These are phyloP conservation scores for Neosilurus hyrtlii DNA, from an alignment of 2,797 vertebrate genomes.

Conservation along the genomic window DNA sequence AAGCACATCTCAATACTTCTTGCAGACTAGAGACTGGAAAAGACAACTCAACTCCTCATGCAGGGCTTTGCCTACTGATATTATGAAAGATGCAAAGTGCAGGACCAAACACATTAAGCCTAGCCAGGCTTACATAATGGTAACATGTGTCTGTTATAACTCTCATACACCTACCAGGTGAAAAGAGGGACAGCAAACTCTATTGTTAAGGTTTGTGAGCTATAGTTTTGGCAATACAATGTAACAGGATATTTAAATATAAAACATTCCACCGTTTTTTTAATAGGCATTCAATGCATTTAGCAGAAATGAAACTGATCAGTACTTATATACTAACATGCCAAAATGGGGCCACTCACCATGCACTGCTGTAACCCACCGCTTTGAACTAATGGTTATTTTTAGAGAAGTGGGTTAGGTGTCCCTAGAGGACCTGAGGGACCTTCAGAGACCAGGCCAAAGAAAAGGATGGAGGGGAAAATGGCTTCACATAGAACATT, in stretches of 20 bases:
- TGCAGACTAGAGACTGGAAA: conserved; percentile 4
- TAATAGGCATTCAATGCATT: conserved; percentile 39
- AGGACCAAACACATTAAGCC: conserved; percentile 17
- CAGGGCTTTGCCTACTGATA: conserved; percentile 14
- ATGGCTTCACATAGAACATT: conserved; percentile 38
- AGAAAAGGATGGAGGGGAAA: conserved; percentile 40
- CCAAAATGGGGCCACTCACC: conserved; percentile 43
- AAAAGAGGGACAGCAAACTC: conserved; percentile 26
- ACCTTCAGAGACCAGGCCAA: conserved; percentile 55
- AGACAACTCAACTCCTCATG: conserved; percentile 3
- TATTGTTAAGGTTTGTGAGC: conserved; percentile 18
- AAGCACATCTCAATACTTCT: neutral
- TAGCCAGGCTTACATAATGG: conserved; percentile 6
- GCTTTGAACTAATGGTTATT: conserved; percentile 49
- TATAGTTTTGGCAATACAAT: conserved; percentile 29
- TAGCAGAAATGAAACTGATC: conserved; percentile 42
- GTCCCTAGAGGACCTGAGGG: conserved; percentile 53
- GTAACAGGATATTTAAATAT: conserved; percentile 43
- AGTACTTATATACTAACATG: conserved; percentile 40
- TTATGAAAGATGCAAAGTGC: conserved; percentile 31
- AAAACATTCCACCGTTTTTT: conserved; percentile 22
- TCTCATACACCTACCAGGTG: conserved; percentile 23
- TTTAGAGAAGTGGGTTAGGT: conserved; percentile 60
- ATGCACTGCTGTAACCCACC: conserved; percentile 40
- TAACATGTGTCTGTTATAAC: conserved; percentile 27